A percentile compares a stretch with the other conserved stretches of the same genome.
phyloP scores from a whole-genome alignment of 1,140 invertebrate genomes.

The Eulimnadia texana region DNA sequence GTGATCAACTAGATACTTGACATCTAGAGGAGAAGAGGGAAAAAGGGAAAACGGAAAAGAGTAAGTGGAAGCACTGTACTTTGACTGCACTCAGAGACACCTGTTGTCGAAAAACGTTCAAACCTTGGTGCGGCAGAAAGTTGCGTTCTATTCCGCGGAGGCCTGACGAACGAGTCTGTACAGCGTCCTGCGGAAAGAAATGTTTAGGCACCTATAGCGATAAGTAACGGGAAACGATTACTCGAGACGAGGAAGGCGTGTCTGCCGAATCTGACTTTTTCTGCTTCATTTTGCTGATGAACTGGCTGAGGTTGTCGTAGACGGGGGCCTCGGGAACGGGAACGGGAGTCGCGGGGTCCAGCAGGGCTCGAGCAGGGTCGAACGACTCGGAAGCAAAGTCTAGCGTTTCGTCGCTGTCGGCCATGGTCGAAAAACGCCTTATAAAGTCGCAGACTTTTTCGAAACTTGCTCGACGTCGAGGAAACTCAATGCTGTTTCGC shows the following conservation, averaged over 20 bases:
- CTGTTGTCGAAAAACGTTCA: not conserved
- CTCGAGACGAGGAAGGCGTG: not conserved
- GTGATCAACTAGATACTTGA: no score
- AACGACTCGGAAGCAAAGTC: slow-evolving; percentile 46
- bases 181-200: not conserved
- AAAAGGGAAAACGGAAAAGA: no score
- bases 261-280: not conserved
- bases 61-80: no score
- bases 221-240: not conserved
- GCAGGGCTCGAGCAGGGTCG: slow-evolving; percentile 48
- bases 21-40: no score
- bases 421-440: not conserved
- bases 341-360: slow-evolving; percentile 35
- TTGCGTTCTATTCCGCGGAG: not conserved
- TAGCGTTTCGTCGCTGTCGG: slow-evolving; percentile 28
- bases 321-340: slow-evolving; percentile 37
- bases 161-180: no score
- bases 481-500: not conserved
- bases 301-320: slow-evolving; percentile 46
- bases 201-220: not conserved
- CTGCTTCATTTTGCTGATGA: slow-evolving; percentile 21
- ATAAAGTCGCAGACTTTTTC: not conserved
- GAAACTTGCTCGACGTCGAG: no score
- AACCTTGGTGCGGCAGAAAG: slow-evolving; percentile 15
- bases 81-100: not conserved